Conservation (phyloP, 2,797 vertebrate genomes). For the Morus bassanus region DNA sequence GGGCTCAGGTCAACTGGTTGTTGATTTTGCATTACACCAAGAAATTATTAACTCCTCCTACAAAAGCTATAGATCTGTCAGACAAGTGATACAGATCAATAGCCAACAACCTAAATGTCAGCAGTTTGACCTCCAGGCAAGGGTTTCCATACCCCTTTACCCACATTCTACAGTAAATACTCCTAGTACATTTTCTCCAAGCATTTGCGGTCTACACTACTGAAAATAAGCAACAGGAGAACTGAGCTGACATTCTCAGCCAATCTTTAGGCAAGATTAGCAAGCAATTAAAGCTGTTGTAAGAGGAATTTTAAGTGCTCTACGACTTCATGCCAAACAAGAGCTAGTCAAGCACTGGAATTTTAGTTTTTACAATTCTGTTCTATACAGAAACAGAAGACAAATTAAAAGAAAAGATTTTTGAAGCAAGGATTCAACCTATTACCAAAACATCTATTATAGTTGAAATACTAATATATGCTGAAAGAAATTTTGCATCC, state of each 20-base stretch:
- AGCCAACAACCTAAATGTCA: neutral
- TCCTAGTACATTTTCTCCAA: neutral
- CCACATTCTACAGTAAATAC: neutral
- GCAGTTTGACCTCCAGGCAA: neutral
- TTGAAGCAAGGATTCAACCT: neutral
- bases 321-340: constrained; percentile 36
- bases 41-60: constrained; percentile 44
- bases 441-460: neutral
- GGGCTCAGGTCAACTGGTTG: neutral
- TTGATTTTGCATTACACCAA: neutral
- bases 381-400: neutral
- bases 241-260: neutral
- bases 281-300: constrained; percentile 38
- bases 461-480: neutral
- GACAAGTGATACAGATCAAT: neutral
- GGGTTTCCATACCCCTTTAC: neutral
- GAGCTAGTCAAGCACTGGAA: constrained; percentile 14
- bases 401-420: neutral
- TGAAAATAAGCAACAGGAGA: constrained; percentile 14
- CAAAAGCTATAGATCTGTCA: neutral
- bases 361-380: constrained; percentile 21
- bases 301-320: constrained; percentile 62
- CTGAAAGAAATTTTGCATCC: neutral
- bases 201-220: neutral
- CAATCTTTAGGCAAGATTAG: constrained; percentile 45